Conservation (phyloP, 2,888 invertebrate species). For the Polymixis flavicincta region DNA sequence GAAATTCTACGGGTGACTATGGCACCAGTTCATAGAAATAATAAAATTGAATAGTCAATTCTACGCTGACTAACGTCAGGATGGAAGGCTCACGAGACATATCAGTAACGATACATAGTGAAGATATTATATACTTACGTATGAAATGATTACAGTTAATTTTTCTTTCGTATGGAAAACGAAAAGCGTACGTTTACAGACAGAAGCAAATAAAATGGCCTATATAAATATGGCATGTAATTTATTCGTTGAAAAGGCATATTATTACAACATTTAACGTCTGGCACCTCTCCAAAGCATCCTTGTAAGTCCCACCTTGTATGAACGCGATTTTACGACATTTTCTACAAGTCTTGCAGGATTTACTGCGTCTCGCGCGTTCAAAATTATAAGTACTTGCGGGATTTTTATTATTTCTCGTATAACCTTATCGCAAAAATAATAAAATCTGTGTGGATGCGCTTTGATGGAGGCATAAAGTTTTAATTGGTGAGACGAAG, state of each 20-base stretch:
- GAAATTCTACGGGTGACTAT: constrained; percentile 36
- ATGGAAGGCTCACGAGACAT: not conserved
- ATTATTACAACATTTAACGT: constrained; percentile 54
- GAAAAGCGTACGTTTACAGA: not conserved
- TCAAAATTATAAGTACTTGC: constrained; percentile 62
- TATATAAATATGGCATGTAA: constrained; percentile 25
- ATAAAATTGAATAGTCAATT: constrained; percentile 41
- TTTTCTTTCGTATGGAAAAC: not conserved
- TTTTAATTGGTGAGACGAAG: constrained; percentile 36
- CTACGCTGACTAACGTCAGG: constrained; percentile 24
- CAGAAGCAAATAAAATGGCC: constrained; percentile 9
- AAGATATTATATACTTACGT: not conserved
- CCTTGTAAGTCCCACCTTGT: constrained; percentile 56
- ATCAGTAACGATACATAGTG: not conserved
- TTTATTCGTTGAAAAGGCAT: constrained; percentile 49
- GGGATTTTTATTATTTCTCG: constrained; percentile 43
- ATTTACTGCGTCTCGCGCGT: constrained; percentile 67
- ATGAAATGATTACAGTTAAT: not conserved
- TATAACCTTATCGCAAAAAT: constrained; percentile 36
- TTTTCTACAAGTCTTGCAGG: constrained; percentile 64
- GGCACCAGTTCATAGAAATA: constrained; percentile 45
- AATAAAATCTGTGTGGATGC: constrained; percentile 40
- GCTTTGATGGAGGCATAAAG: constrained; percentile 41
- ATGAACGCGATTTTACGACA: constrained; percentile 50
- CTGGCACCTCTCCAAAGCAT: constrained; percentile 71